Percentiles rank a stretch among this genome's conserved stretches.
Evolutionary conservation across 2,888 invertebrate species (phyloP).

Genomic region (Sphaerophoria taeniata): DNA sequence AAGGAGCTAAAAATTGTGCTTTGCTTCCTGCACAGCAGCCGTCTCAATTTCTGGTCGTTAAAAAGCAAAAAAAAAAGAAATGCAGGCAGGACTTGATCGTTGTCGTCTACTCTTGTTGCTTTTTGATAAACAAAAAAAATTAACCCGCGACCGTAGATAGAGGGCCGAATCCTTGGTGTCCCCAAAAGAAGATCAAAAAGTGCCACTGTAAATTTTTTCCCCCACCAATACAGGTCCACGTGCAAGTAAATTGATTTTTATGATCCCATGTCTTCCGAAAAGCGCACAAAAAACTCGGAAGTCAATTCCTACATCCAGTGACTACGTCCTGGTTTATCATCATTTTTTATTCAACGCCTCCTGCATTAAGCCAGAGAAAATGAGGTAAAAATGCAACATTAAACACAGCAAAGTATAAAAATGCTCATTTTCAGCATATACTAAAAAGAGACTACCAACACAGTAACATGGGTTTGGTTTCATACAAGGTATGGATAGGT

Average conservation of each 20-base stretch:
- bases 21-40: slow-evolving; percentile 8
- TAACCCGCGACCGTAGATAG: no score
- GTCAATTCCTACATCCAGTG: not conserved
- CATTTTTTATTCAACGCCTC: slow-evolving; percentile 54
- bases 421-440: slow-evolving; percentile 37
- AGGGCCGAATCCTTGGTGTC: no score
- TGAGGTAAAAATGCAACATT: slow-evolving; percentile 70
- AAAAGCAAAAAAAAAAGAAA: not conserved
- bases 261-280: no score
- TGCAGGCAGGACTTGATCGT: slow-evolving; percentile 41
- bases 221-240: no score
- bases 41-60: slow-evolving; percentile 5
- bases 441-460: slow-evolving; percentile 25
- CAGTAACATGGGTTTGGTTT: slow-evolving; percentile 17
- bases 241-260: no score
- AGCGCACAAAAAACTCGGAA: no score
- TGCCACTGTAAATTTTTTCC: no score
- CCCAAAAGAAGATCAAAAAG: no score
- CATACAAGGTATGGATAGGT: not conserved
- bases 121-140: no score
- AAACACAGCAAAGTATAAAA: slow-evolving; percentile 42
- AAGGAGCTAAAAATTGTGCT: slow-evolving; percentile 64
- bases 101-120: not conserved
- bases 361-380: slow-evolving; percentile 63
- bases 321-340: slow-evolving; percentile 28